A percentile compares a stretch with the other conserved stretches of the same genome.
Evolutionary conservation across 2,797 vertebrate genomes (phyloP).

Genomic region (Passerculus sandwichensis): DNA sequence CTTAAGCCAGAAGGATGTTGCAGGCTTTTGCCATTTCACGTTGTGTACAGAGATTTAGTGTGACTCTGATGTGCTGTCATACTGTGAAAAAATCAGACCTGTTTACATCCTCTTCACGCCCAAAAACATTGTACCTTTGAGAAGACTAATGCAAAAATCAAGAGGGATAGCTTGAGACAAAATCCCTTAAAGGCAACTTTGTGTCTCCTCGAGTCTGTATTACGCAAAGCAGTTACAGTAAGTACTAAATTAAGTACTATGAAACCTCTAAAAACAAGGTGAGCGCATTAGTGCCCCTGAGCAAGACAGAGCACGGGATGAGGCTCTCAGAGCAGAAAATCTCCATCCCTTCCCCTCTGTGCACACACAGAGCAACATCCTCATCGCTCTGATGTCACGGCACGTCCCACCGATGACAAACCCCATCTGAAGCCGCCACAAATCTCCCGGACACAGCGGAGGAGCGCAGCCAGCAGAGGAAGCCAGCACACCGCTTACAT

Average conservation of each 20-base stretch:
- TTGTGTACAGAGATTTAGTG: background rate
- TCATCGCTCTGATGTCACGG: slow-evolving; percentile 2
- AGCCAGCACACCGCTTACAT: slow-evolving; percentile 36
- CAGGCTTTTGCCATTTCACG: background rate
- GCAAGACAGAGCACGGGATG: accelerated
- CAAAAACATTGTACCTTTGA: background rate
- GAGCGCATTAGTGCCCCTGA: background rate
- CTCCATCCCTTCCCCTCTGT: background rate
- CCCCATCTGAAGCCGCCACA: background rate
- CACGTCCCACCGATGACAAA: background rate
- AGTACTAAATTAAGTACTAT: background rate
- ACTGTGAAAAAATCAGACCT: background rate
- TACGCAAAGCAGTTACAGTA: background rate
- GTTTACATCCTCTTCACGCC: background rate
- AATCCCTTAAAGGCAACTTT: background rate
- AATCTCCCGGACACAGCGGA: slow-evolving; percentile 16
- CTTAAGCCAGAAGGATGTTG: background rate
- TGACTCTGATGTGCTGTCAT: background rate
- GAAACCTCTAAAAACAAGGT: background rate
- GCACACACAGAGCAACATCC: background rate
- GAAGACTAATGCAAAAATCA: background rate
- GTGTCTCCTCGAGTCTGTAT: background rate
- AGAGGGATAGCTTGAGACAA: background rate
- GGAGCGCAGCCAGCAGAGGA: background rate
- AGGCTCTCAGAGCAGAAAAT: background rate